Evolutionary conservation across 2,888 invertebrate species (phyloP), one percentile per base, ranked within the genome.

Genomic region (Calameuta idolon): DNA sequence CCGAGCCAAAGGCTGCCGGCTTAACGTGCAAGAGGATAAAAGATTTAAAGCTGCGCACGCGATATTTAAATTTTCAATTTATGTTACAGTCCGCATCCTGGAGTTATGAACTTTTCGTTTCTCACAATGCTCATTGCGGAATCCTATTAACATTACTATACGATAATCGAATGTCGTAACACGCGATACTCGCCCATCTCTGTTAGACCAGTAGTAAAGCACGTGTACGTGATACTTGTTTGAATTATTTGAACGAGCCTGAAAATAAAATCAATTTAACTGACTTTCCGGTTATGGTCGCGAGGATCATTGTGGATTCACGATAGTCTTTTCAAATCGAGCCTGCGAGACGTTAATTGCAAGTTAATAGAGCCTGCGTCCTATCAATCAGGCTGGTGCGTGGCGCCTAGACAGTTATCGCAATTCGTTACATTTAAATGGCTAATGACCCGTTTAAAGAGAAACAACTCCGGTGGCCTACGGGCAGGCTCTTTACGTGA

Each of bases 391-490:
- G 23, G 9, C 34, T 71, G 33, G 15, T 34, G 71, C 31, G 11
- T 34, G 71, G 33, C 33, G 71, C 71, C 33, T 34, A 33, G 33
- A 34, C 34, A 23, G 33, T 71, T 71, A 71, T 71, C 71, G 71
- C 71, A 34, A 71, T 71, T 71, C 71, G 71, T 34, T 34, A 33
- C 71, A 34, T 71, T 71, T 71, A 34, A 31, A 34, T 34, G 71
- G 71, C 31, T 71, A 71, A 71, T 34, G 31, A 71, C 33, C 31
- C 33, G 71, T 71, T 71, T 33, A 71, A 31, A 71, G 33, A 34
- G 71, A 71, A 71, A 11, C 71, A 23, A 71, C 71, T 71, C 71
- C 71, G 71, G 71, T 71, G 71, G 71, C 71, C 71, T 34, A 11
- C 71, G 31, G 31, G 15, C 71, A 23, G 31, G 71, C 33, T 71